Conservation (phyloP, 2,113 vertebrate genomes). For the Tachysurus vachellii region DNA sequence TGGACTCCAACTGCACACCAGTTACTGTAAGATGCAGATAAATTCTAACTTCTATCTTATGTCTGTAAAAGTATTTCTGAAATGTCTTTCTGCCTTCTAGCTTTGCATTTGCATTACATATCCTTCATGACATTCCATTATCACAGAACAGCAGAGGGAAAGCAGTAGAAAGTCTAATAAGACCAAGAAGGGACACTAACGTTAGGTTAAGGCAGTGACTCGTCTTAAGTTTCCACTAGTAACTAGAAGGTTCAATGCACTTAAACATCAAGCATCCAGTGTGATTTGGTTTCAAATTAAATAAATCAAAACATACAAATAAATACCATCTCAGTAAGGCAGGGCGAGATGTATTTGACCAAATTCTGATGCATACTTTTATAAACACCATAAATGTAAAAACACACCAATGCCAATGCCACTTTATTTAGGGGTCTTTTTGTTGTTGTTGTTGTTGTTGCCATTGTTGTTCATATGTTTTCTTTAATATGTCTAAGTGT, state of each 20-base stretch:
- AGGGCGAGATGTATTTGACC: not conserved
- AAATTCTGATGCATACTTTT: slow-evolving; percentile 16
- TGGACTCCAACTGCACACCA: not conserved
- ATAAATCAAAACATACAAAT: not conserved
- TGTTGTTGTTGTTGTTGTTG: not conserved
- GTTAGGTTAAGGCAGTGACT: not conserved
- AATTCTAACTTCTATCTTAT: not conserved
- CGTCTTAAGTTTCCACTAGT: not conserved
- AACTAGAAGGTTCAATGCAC: not conserved
- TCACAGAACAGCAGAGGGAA: not conserved
- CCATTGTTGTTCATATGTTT: not conserved
- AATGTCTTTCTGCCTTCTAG: not conserved
- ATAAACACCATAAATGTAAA: slow-evolving; percentile 1
- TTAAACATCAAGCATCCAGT: not conserved
- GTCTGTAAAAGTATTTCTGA: not conserved
- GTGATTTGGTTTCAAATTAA: not conserved
- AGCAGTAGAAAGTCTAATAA: not conserved
- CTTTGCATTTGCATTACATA: not conserved
- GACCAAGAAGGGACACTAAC: not conserved
- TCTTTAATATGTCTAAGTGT: not conserved
- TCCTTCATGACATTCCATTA: slow-evolving; percentile 16
- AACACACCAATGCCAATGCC: not conserved
- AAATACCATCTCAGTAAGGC: slow-evolving; percentile 3
- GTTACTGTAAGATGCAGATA: not conserved
- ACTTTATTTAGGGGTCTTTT: not conserved